Conservation (phyloP, 2,888 invertebrate species). For the Alcis repandata region DNA sequence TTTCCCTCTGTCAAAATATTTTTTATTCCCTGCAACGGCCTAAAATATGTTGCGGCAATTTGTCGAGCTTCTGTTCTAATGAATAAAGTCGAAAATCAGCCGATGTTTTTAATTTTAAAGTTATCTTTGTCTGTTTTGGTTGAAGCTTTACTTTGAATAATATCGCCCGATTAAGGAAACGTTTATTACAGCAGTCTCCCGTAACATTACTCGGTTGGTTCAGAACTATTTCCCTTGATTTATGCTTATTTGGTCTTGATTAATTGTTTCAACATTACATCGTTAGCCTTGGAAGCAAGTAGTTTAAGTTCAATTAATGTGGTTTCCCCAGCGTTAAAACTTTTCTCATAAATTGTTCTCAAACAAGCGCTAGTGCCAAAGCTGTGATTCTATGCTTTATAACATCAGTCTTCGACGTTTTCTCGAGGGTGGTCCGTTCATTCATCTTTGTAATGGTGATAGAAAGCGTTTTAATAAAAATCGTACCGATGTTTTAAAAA, state of each 20-base stretch:
- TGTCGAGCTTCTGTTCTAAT: conserved; percentile 3
- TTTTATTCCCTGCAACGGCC: conserved; percentile 27
- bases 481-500: conserved; percentile 3
- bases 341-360: conserved; percentile 31
- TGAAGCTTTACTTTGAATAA: conserved; percentile 31
- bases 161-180: conserved; percentile 34
- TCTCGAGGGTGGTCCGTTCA: not conserved
- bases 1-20: conserved; percentile 55
- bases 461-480: conserved; percentile 17
- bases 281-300: conserved; percentile 24
- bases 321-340: conserved; percentile 30
- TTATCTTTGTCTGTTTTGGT: conserved; percentile 24
- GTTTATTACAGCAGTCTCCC: conserved; percentile 31
- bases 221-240: conserved; percentile 25
- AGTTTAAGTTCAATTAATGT: conserved; percentile 32
- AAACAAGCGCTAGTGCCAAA: not conserved
- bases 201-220: conserved; percentile 26
- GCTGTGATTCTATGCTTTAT: not conserved
- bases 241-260: conserved; percentile 34
- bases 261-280: conserved; percentile 25
- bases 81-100: conserved; percentile 24
- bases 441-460: not conserved
- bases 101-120: not conserved
- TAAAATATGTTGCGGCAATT: not conserved
- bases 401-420: not conserved